phyloP scores from a whole-genome alignment of 2,113 vertebrate genomes.

The Chloroceryle aenea region DNA sequence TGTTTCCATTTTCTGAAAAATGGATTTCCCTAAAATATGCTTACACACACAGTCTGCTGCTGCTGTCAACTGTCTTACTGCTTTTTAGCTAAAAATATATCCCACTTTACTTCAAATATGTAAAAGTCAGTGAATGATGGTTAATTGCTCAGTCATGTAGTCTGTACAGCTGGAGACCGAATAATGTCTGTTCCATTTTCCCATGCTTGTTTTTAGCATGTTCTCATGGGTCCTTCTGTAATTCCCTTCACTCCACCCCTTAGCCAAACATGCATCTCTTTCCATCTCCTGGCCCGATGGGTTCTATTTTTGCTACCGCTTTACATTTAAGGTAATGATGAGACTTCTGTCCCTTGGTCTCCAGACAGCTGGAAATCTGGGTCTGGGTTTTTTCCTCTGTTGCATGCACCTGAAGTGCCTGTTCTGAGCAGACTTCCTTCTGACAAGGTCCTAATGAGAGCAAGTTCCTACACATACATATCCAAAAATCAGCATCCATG shows the following conservation, averaged over 20 bases:
- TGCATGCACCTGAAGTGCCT: not conserved
- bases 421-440: not conserved
- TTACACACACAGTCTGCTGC: not conserved
- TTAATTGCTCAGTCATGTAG: slow-evolving; percentile 49
- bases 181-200: not conserved
- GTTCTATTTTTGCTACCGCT: not conserved
- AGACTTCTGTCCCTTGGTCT: slow-evolving; percentile 10
- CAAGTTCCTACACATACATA: not conserved
- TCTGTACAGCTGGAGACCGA: slow-evolving; percentile 4
- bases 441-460: not conserved
- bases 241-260: not conserved
- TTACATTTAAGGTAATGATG: slow-evolving; percentile 8
- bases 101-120: not conserved
- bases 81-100: slow-evolving; percentile 7
- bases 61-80: not conserved
- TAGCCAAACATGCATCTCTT: not conserved
- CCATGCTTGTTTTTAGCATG: not conserved
- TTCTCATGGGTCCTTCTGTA: not conserved
- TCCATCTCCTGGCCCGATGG: not conserved
- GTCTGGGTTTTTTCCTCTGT: not conserved
- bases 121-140: not conserved
- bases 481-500: not conserved
- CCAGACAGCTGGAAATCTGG: slow-evolving; percentile 30
- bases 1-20: not conserved
- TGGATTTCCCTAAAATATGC: not conserved